Evolutionary conservation across 2,888 invertebrate genomes (phyloP), one percentile per base, ranked within the genome.

Genomic region (Nephrotoma appendiculata): DNA sequence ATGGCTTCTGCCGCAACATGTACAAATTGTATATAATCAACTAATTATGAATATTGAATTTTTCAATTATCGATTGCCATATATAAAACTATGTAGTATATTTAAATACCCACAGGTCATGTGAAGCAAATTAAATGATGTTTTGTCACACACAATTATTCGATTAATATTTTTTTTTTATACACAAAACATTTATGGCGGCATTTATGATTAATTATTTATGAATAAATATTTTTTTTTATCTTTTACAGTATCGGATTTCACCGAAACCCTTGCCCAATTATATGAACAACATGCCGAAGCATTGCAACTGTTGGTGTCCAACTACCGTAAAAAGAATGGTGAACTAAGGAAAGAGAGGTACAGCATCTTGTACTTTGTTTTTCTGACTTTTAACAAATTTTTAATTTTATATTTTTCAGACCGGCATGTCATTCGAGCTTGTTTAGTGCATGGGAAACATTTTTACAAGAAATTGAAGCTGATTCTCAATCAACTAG

Each of bases 391-490:
- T 31, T 31, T 31, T 31, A 31, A 31, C 31, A 15, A 44, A 43
- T 86, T 85, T 45, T 71, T 87, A 12, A 83, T 71, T 44, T 87
- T 85, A 45, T 44, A 15, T 43, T 6, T 44, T 85, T 45, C 92
- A 96, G 96, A 92, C 95, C 96, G 87, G 94, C 95, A 87, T 96
- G 96, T 90, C 95, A 95, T 87, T 94, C 95, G 92, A 95, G 96
- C 84, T 93, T 98, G 90, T 97, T 97, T 92, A 96, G 97, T 91
- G 95, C 96, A 87, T 98, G 98, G 98, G 98, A 98, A 92, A 95
- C 95, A 88, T 93, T 98, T 87, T 94, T 98, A 87, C 97, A 97
- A 91, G 97, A 98, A 91, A 96, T 97, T 88, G 98, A 98, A 92
- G 95, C 96, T 57, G 97, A 98, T 91, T 96, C 97, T 31, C 94